A percentile compares a stretch with the other conserved stretches of the same genome.
Evolutionary conservation across 2,888 invertebrate species (phyloP).

Genomic region (Prosopocoilus inquinatus): DNA sequence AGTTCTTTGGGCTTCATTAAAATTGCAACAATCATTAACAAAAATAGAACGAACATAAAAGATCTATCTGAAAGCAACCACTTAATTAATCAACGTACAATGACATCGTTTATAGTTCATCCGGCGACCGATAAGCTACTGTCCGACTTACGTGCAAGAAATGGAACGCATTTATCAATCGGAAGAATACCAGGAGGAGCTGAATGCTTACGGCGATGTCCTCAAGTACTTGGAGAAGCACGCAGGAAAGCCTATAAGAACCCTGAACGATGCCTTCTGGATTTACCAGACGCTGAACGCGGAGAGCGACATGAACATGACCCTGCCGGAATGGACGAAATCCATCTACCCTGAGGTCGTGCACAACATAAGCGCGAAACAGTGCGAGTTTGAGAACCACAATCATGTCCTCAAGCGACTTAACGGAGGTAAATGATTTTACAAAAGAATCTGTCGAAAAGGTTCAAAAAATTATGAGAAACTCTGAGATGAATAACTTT

Average conservation of each 20-base stretch:
- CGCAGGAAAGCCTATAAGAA: constrained; percentile 36
- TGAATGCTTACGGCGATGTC: constrained; percentile 31
- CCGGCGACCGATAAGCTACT: constrained; percentile 41
- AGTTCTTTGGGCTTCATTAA: no score
- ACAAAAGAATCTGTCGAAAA: background rate
- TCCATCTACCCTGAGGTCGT: constrained; percentile 43
- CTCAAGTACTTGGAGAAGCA: constrained; percentile 37
- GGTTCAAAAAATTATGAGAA: background rate
- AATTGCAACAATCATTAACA: no score
- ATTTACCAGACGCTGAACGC: constrained; percentile 45
- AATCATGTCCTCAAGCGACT: constrained; percentile 44
- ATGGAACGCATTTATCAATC: constrained; percentile 35
- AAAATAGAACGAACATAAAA: background rate
- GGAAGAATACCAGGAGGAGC: constrained; percentile 30
- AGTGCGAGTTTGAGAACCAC: constrained; percentile 48
- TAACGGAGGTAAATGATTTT: constrained; percentile 48
- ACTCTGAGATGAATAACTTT: background rate
- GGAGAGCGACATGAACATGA: constrained; percentile 42
- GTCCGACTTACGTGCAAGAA: constrained; percentile 42
- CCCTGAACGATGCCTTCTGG: constrained; percentile 35
- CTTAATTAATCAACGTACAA: background rate
- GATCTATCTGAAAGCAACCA: background rate
- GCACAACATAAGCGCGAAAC: constrained; percentile 42
- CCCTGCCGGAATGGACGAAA: constrained; percentile 50
- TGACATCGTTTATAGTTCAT: constrained; percentile 33